A percentile compares a stretch with the other conserved stretches of the same genome.
phyloP scores from a whole-genome alignment of 30 jellyfish, hydroid and myxozoan genomes.

The Mastigias papua region DNA sequence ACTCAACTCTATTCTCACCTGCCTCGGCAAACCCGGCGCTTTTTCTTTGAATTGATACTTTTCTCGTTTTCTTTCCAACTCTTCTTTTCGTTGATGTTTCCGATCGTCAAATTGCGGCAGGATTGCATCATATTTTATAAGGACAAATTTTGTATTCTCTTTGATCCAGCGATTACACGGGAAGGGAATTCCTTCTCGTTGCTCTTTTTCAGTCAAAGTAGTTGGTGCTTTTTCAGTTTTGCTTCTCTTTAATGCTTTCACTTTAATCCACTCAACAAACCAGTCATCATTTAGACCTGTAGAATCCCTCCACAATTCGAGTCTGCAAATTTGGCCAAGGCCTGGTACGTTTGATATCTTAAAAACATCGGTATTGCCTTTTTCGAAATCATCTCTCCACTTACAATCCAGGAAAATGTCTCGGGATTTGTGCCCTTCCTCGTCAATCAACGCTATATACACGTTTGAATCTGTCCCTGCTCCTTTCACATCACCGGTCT shows the following conservation, averaged over 20 bases:
- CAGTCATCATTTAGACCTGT: conserved; percentile 93
- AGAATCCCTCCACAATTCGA: conserved; percentile 89
- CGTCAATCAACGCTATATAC: conserved; percentile 78
- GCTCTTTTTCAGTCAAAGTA: background rate
- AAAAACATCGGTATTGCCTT: conserved; percentile 86
- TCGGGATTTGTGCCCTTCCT: conserved; percentile 77
- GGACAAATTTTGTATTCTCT: conserved; percentile 48
- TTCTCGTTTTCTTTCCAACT: conserved; percentile 75
- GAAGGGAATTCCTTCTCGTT: conserved; percentile 53
- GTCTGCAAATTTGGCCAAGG: conserved; percentile 55
- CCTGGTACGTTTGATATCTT: conserved; percentile 75
- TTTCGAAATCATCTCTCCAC: conserved; percentile 96
- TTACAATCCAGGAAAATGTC: conserved; percentile 75
- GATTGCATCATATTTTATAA: conserved; percentile 76
- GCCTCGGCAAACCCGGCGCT: conserved; percentile 87
- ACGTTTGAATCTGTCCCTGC: conserved; percentile 97
- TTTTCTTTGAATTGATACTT: conserved; percentile 61
- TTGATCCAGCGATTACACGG: conserved; percentile 96
- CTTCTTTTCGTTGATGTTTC: conserved; percentile 75
- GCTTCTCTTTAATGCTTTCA: conserved; percentile 26
- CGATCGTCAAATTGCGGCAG: conserved; percentile 94
- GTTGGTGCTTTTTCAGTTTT: conserved; percentile 5
- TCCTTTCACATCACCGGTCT: conserved; percentile 98
- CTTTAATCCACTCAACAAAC: conserved; percentile 91
- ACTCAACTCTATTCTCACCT: conserved; percentile 28